Conservation (phyloP, 2,888 invertebrate species). For the Lithodes maja region DNA sequence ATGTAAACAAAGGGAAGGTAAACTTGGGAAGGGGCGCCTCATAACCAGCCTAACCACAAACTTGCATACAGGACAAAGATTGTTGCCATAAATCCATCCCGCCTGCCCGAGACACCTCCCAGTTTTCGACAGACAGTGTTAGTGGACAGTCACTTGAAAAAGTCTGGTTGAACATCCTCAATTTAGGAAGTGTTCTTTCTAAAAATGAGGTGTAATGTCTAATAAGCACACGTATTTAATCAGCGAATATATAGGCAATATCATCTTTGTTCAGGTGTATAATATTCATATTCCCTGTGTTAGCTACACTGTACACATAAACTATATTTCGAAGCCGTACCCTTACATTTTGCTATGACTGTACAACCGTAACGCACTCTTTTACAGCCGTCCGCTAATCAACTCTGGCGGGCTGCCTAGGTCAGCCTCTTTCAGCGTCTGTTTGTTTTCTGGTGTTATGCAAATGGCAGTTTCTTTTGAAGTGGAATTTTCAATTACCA, state of each 20-base stretch:
- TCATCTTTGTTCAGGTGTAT: too few relatives aligned
- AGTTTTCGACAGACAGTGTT: conserved; percentile 25
- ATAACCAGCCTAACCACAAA: conserved; percentile 40
- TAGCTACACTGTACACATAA: too few relatives aligned
- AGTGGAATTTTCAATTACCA: neutral
- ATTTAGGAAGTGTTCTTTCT: too few relatives aligned
- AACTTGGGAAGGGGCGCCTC: conserved; percentile 27
- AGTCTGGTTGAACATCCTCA: too few relatives aligned
- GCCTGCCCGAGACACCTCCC: neutral
- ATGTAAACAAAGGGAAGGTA: conserved; percentile 51
- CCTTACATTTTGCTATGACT: neutral
- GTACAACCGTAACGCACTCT: neutral
- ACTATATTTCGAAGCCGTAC: too few relatives aligned
- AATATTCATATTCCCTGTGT: too few relatives aligned
- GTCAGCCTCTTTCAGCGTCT: conserved; percentile 2
- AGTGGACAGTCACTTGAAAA: neutral
- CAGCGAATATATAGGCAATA: too few relatives aligned
- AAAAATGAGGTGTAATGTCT: too few relatives aligned
- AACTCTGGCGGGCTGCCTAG: conserved; percentile 16
- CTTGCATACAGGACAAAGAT: conserved; percentile 46
- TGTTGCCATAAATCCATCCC: conserved; percentile 25
- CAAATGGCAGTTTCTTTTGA: neutral
- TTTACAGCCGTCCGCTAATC: conserved; percentile 28
- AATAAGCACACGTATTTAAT: too few relatives aligned
- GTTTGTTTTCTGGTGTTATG: conserved; percentile 12